Conservation (phyloP, 1,140 invertebrate species). For the Semibalanus balanoides region DNA sequence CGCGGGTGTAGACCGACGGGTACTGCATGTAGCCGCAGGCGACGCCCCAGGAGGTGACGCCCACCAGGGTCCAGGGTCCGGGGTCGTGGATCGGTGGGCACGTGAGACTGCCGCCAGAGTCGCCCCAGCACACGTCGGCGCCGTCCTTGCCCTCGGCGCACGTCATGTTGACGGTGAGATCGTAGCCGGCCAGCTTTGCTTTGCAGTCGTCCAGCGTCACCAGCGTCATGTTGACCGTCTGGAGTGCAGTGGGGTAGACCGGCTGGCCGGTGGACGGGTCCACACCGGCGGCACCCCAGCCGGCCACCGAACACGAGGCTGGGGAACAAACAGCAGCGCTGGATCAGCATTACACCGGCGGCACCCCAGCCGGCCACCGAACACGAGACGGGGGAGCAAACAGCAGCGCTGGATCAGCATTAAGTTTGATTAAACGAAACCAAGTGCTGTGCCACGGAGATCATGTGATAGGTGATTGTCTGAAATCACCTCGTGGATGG, state of each 20-base stretch:
- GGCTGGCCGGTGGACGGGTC: not conserved
- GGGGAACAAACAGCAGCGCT: not conserved
- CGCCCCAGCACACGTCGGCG: slow-evolving; percentile 28
- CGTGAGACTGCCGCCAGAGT: slow-evolving; percentile 38
- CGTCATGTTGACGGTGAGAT: not conserved
- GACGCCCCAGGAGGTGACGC: slow-evolving; percentile 85
- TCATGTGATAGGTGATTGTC: no score
- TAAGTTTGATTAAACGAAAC: no score
- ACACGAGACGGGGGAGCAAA: not conserved
- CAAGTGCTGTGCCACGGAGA: no score
- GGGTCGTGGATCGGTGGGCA: not conserved
- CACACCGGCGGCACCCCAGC: not conserved
- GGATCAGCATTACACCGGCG: no score
- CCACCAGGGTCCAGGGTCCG: slow-evolving; percentile 63
- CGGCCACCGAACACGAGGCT: not conserved
- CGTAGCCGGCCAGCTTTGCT: not conserved
- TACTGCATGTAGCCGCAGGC: slow-evolving; percentile 80
- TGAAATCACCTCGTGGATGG: no score
- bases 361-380: not conserved
- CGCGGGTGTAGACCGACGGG: slow-evolving; percentile 73
- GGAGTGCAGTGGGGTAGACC: not conserved
- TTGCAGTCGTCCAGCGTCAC: not conserved
- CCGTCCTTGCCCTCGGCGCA: slow-evolving; percentile 6
- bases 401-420: no score
- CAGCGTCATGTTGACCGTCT: not conserved